Evolutionary conservation across 2,797 vertebrate genomes (phyloP).

Genomic region (Lagodon rhomboides): DNA sequence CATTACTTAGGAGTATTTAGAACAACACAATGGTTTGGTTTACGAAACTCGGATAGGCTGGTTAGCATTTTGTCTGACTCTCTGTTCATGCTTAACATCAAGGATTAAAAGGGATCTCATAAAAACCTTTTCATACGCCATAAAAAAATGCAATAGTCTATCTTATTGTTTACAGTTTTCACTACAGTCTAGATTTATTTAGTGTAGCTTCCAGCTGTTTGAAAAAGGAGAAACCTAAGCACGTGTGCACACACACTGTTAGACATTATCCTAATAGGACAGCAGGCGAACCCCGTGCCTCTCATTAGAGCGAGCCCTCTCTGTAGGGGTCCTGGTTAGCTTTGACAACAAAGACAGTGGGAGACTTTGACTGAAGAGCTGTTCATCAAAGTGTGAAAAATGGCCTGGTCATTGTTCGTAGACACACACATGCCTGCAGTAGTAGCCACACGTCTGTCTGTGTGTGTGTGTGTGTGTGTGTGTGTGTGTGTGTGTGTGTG

Average conservation of each 20-base stretch:
- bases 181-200: background rate
- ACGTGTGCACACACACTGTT: background rate
- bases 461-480: background rate
- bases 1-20: slow-evolving; percentile 2
- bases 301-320: slow-evolving; percentile 53
- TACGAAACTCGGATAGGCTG: background rate
- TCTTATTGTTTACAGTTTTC: background rate
- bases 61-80: background rate
- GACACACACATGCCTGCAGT: background rate
- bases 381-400: slow-evolving; percentile 42
- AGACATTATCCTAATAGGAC: slow-evolving; percentile 32
- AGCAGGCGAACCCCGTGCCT: slow-evolving; percentile 9
- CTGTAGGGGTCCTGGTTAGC: slow-evolving; percentile 27
- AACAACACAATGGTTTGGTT: background rate
- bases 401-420: background rate
- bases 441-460: too few relatives aligned
- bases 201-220: background rate
- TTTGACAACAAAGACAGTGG: slow-evolving; percentile 41
- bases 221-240: background rate
- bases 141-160: background rate
- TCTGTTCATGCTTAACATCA: background rate
- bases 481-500: background rate
- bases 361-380: slow-evolving; percentile 11
- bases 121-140: background rate
- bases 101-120: background rate